phyloP scores from a whole-genome alignment of 1,140 invertebrate genomes.

The Drosophila grimshawi region DNA sequence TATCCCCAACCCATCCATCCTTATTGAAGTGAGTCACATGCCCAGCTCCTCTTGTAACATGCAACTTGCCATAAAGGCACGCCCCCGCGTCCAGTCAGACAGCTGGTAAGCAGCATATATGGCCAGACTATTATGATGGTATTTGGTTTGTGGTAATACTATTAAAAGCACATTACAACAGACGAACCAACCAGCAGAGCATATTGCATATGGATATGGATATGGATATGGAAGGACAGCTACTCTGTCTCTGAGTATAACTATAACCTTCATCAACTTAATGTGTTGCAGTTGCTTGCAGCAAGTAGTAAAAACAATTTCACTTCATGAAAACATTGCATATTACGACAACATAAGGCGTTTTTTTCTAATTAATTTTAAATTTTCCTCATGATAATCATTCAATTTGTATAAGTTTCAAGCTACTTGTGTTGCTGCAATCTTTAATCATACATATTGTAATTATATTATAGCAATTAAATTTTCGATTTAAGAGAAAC shows the following conservation, averaged over 20 bases:
- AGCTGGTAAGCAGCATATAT: constrained; percentile 18
- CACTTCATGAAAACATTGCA: not conserved
- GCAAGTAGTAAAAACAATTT: not conserved
- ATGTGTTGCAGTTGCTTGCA: constrained; percentile 11
- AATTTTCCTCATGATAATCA: too few species aligned
- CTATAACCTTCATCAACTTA: constrained; percentile 33
- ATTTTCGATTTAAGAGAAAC: too few species aligned
- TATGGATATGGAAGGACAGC: not conserved
- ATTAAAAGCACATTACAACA: constrained; percentile 73
- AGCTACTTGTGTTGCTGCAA: too few species aligned
- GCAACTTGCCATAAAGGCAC: constrained; percentile 10
- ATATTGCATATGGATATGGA: not conserved
- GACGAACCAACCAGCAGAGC: not conserved
- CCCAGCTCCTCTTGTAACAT: constrained; percentile 4
- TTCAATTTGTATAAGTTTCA: too few species aligned
- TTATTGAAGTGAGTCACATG: not conserved
- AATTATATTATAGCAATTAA: too few species aligned
- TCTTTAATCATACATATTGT: too few species aligned
- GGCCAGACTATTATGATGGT: constrained; percentile 42
- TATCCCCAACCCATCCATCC: not conserved
- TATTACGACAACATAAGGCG: not conserved
- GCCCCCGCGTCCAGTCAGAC: not conserved
- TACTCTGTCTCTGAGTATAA: not conserved
- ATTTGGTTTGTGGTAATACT: constrained; percentile 58
- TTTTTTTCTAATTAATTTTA: not conserved